Conservation (phyloP, 2,113 vertebrate species). For the Thunnus maccoyii region DNA sequence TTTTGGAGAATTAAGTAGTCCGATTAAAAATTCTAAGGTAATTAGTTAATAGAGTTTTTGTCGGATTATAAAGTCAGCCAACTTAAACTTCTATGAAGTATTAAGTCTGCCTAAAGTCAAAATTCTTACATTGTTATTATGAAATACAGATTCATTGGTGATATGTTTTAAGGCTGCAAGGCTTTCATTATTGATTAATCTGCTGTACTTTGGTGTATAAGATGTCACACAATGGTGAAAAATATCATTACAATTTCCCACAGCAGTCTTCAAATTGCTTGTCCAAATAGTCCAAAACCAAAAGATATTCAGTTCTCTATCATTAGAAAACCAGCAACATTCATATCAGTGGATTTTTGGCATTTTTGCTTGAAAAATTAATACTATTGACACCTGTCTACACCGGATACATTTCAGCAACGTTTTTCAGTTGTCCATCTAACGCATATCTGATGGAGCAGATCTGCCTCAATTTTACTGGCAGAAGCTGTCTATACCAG, state of each 20-base stretch:
- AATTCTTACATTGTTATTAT: neutral
- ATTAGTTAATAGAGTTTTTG: neutral
- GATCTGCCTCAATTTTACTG: neutral
- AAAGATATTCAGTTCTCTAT: too few species aligned
- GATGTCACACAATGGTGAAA: too few species aligned
- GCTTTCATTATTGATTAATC: too few species aligned
- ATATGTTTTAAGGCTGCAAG: neutral
- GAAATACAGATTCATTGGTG: neutral
- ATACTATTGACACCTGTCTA: neutral
- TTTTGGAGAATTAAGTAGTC: slow-evolving; percentile 23
- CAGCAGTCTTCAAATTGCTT: too few species aligned
- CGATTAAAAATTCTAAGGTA: slow-evolving; percentile 26
- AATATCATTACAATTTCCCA: too few species aligned
- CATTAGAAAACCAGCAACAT: too few species aligned
- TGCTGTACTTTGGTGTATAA: too few species aligned
- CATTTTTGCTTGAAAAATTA: too few species aligned
- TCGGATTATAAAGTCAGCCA: neutral
- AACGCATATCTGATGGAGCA: neutral
- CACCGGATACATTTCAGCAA: neutral
- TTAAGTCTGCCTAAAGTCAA: neutral
- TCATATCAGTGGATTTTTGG: too few species aligned
- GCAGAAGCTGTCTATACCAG: neutral
- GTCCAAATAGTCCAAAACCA: too few species aligned
- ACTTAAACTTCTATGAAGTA: neutral
- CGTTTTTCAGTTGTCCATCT: neutral